These are phyloP conservation scores for Epinotia demarniana DNA, from an alignment of 2,888 invertebrate genomes.

Conservation along the genomic window DNA sequence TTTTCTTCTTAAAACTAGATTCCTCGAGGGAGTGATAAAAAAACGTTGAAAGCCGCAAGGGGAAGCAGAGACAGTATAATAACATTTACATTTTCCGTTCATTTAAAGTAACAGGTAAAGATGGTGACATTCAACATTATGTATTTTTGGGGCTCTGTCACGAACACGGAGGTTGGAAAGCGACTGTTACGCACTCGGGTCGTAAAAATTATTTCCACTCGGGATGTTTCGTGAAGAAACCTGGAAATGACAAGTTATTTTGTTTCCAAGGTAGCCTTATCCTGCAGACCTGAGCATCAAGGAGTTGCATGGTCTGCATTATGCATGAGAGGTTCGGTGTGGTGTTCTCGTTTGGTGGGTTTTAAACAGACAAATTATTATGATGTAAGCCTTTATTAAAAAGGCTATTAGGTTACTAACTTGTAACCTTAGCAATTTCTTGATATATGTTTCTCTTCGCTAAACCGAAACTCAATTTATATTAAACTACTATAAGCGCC, in stretches of 20 bases:
- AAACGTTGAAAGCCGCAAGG: conserved; percentile 42
- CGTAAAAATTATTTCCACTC: conserved; percentile 15
- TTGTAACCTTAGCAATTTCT: not conserved
- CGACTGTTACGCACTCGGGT: conserved; percentile 8
- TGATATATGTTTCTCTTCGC: not conserved
- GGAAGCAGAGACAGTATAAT: conserved; percentile 42
- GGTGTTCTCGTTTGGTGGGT: conserved; percentile 16
- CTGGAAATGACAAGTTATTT: conserved; percentile 2
- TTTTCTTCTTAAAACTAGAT: conserved; percentile 43
- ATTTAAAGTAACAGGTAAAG: conserved; percentile 47
- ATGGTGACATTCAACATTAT: conserved; percentile 42
- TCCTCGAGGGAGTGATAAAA: conserved; percentile 44
- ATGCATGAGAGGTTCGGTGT: conserved; percentile 35
- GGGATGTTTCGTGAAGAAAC: conserved; percentile 4
- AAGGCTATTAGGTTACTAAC: not conserved
- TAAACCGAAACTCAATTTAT: not conserved
- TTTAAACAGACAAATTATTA: conserved; percentile 34
- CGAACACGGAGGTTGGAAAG: conserved; percentile 8
- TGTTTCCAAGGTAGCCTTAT: conserved; percentile 11
- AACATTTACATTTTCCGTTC: conserved; percentile 49
- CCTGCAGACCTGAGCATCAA: conserved; percentile 15
- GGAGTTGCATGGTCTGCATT: conserved; percentile 28
- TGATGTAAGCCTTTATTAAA: conserved; percentile 1
- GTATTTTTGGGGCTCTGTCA: conserved; percentile 38
- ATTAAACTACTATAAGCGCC: not conserved